Base-by-base conservation (phyloP, 1,140 invertebrate genomes). In the Linepithema humile region DNA sequence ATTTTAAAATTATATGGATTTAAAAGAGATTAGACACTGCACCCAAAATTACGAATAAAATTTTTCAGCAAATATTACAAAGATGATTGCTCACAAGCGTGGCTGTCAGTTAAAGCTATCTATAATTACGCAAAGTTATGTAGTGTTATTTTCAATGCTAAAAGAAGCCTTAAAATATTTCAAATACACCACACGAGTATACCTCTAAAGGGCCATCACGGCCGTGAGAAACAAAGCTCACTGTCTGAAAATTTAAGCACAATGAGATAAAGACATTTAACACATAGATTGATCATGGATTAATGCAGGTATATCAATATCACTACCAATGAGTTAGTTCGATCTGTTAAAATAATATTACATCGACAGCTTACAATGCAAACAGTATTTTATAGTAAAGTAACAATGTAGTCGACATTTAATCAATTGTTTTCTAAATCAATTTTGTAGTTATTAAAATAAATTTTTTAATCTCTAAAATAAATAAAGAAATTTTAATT, bases 231-330 rank as follows among this genome's bases (percentile, higher is more conserved):
- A 91, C 43, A 60, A 87, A 86, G 72, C 82, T 89, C 55, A 77
- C 60, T 73, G 85, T 92, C 91, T 92, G 89, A 85, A 92, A 92
- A 67, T 74, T 90, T 62, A 90, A 88, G 45, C 57, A 74, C 10
- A 89, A 60, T 17, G 23, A 55, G 57, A 57, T 2, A 57, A 89
- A 50, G 15, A 73, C 17, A 73, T 73, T 38, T 29, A 59, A 2
- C 1, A 26, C 6, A 32, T 20, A 55, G n/a, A 83, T 48, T 55
- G n/a, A 59, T 70, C 55, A n/a, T 10, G 15, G 9, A 17, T n/a
- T 2, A 35, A 72, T 60, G 12, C 10, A 2, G 5, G 23, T 17
- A 60, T 40, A 32, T 57, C 2, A 9, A 35, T 45, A 2, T 57
- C 9, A n/a, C 17, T 70, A 82, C 12, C 9, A 78, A 38, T 17